A percentile compares a stretch with the other conserved stretches of the same genome.
phyloP scores from a whole-genome alignment of 2,797 vertebrate species.

The Threskiornis aethiopicus region DNA sequence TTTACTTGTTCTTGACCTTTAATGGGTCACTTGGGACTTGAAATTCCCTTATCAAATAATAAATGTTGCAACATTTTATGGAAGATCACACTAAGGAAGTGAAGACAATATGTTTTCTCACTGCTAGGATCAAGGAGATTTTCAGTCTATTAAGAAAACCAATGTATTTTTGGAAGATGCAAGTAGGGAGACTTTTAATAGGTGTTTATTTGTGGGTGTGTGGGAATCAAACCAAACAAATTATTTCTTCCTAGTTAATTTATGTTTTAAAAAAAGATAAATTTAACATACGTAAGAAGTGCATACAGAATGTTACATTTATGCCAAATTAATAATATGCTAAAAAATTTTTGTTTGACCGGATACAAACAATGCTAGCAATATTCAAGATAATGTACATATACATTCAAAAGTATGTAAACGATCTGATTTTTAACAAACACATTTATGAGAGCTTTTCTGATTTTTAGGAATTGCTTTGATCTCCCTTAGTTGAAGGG shows the following conservation, averaged over 20 bases:
- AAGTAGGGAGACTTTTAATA: background rate
- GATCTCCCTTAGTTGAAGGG: background rate
- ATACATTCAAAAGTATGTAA: background rate
- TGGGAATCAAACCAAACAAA: background rate
- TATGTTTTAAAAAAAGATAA: background rate
- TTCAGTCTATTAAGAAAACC: background rate
- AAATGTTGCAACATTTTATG: background rate
- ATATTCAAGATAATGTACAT: background rate
- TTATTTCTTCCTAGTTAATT: background rate
- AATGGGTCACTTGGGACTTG: background rate
- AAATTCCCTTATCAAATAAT: background rate
- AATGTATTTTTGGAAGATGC: background rate
- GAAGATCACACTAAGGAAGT: background rate
- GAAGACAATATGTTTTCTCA: background rate
- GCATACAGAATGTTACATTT: background rate
- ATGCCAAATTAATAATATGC: background rate
- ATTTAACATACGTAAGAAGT: background rate
- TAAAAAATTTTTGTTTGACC: background rate
- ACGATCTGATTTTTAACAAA: background rate
- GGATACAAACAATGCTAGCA: background rate
- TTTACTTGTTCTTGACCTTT: background rate
- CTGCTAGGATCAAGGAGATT: background rate
- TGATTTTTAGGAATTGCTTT: background rate
- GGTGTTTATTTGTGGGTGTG: background rate
- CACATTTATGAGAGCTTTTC: background rate